Evolutionary conservation across 2,797 vertebrate species (phyloP), one percentile per base, ranked within the genome.

Genomic region (Microctenopoma lineatum): DNA sequence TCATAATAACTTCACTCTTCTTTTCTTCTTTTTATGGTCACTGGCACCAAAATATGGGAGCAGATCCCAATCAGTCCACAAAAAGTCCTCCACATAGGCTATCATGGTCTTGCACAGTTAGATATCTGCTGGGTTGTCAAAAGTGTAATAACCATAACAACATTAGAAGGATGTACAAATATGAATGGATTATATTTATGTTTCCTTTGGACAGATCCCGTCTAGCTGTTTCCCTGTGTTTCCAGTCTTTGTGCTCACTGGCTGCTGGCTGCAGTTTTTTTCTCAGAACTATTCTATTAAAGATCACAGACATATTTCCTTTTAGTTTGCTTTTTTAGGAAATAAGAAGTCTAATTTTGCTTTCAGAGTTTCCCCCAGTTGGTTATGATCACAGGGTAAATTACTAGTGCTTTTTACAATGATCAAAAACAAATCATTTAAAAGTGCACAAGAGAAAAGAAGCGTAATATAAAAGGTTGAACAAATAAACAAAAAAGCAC

Each of bases 401-500:
- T 25, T 45, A 9, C 8, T 32, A 41, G 45, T 21, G 2, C 14
- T 39, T 36, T 45, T 15, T 15, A 29, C 16, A 42, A 25, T 47
- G 0, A 62, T 21, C 29, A 59, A 2, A 5, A 45, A 54, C 47
- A 50, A 53, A 32, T 10, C 39, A 41, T 13, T 41, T 4, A 10
- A 51, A 26, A 55, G 52, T 7, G 9, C 7, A 51, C 16, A 21
- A 38, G 32, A 21, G 2, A 34, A 46, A 34, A 2, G 0, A 70
- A 55, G 47, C n/a, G 25, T 21, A 44, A 41, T 62, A 5, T 25
- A 16, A 62, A 52, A 46, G 46, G 9, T 63, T 3, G 4, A 55
- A 55, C 11, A 70, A 68, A 68, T 59, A 72, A 73, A 56, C 26
- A 55, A 58, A 63, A 45, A 53, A 16, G 3, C 12, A 42, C 29